Percentiles rank a stretch among this genome's conserved stretches.
Conservation (phyloP, 1,140 invertebrate genomes). For the Meloidogyne hapla region DNA sequence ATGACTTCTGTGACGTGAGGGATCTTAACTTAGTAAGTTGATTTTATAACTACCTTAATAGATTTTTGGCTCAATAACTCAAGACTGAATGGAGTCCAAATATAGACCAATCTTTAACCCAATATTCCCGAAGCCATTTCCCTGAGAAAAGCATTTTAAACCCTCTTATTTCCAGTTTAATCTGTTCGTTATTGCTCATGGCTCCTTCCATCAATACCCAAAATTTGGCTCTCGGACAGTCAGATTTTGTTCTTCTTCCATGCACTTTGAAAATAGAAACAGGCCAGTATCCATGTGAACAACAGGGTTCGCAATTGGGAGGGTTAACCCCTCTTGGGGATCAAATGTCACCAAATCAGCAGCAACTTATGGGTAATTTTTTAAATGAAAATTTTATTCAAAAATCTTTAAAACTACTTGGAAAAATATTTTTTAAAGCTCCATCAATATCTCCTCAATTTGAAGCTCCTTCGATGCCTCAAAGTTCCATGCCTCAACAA, state of each 20-base stretch:
- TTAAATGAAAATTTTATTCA: no score
- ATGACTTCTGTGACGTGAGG: no score
- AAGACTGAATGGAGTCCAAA: no score
- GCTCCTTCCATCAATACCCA: not conserved
- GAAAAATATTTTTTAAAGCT: not conserved
- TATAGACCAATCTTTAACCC: no score
- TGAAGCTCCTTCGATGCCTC: not conserved
- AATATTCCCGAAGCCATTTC: no score
- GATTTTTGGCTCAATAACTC: no score
- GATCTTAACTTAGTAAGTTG: no score
- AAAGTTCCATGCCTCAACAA: no score
- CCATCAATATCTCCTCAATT: not conserved
- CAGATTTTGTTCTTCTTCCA: not conserved
- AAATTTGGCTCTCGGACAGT: not conserved
- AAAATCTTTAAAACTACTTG: no score
- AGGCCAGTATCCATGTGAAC: not conserved
- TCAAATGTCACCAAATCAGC: not conserved
- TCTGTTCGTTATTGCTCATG: not conserved
- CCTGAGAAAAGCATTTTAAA: no score
- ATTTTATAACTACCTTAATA: no score
- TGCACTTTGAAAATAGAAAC: not conserved
- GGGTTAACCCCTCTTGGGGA: not conserved
- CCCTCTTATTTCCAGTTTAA: not conserved
- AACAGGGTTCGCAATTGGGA: not conserved
- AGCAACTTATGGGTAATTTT: not conserved